phyloP scores from a whole-genome alignment of 1,140 invertebrate genomes.

The Ceratitis capitata region DNA sequence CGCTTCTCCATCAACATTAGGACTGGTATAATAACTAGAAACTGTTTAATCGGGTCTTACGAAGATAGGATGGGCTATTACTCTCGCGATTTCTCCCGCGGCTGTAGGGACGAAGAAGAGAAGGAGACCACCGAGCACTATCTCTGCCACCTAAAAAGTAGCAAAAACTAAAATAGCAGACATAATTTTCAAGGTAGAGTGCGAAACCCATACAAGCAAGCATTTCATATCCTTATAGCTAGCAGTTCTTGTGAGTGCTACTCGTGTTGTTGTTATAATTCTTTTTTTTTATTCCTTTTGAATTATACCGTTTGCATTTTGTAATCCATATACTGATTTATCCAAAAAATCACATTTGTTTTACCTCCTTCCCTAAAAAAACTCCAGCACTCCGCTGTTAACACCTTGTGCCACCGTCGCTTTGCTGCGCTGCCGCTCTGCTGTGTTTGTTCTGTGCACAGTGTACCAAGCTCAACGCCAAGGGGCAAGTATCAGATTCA shows the following conservation, averaged over 20 bases:
- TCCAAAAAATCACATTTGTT: constrained; percentile 31
- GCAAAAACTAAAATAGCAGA: background rate
- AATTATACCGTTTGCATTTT: background rate
- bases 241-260: background rate
- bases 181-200: background rate
- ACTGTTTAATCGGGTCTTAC: too few species aligned
- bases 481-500: background rate
- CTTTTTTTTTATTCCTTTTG: background rate
- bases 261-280: background rate
- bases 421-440: background rate
- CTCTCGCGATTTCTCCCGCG: too few species aligned
- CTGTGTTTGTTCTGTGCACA: background rate
- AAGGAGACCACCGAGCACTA: too few species aligned
- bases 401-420: background rate
- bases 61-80: too few species aligned
- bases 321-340: constrained; percentile 47
- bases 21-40: too few species aligned
- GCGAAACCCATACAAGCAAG: background rate
- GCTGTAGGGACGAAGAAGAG: too few species aligned
- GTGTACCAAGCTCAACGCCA: background rate
- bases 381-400: background rate
- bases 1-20: too few species aligned
- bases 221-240: background rate
- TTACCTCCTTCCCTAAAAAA: background rate
- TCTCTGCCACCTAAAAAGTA: background rate